phyloP scores from a whole-genome alignment of 1,140 invertebrate genomes.

The Acromyrmex heyeri region DNA sequence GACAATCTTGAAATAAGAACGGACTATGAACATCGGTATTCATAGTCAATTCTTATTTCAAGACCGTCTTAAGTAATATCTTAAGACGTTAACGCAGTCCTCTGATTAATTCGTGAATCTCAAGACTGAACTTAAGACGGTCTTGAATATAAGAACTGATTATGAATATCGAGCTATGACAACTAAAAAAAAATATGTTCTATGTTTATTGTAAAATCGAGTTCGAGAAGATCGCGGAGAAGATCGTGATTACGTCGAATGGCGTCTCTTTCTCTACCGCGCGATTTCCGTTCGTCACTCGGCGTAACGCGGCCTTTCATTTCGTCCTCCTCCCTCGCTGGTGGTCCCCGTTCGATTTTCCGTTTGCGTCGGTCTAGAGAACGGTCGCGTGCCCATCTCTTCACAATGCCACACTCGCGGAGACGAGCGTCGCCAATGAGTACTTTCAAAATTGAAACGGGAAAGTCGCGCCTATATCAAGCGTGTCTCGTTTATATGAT shows the following conservation, averaged over 20 bases:
- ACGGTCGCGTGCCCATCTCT: constrained; percentile 48
- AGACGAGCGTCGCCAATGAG: constrained; percentile 43
- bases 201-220: constrained; percentile 17
- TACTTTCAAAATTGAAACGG: constrained; percentile 43
- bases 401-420: constrained; percentile 29
- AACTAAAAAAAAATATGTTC: not conserved
- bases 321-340: constrained; percentile 37
- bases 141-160: too few relatives aligned
- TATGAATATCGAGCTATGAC: too few relatives aligned
- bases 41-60: too few relatives aligned
- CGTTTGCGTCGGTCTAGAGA: not conserved
- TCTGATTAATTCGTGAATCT: too few relatives aligned
- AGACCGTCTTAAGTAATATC: too few relatives aligned
- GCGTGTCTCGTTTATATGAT: not conserved
- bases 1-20: too few relatives aligned
- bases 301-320: constrained; percentile 50
- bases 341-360: constrained; percentile 31
- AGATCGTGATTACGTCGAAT: constrained; percentile 67
- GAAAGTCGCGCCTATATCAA: constrained; percentile 42
- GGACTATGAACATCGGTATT: too few relatives aligned
- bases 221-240: constrained; percentile 24
- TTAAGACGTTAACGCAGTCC: too few relatives aligned
- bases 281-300: constrained; percentile 28
- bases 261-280: constrained; percentile 38
- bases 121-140: too few relatives aligned